Evolutionary conservation across 2,888 invertebrate genomes (phyloP).

Genomic region (Drosophila cognata): DNA sequence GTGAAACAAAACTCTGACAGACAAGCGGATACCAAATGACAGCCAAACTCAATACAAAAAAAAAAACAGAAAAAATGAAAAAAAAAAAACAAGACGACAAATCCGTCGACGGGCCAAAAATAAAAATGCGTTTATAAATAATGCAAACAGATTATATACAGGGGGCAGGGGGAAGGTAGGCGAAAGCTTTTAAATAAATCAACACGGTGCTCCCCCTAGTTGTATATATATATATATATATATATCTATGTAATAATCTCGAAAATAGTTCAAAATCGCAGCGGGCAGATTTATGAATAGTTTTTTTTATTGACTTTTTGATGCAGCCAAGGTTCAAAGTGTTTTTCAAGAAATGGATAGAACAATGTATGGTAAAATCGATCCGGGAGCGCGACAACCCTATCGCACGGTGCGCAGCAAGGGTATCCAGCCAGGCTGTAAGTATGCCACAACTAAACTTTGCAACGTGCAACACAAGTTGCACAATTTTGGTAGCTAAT

Average conservation of each 20-base stretch:
- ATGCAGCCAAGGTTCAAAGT: constrained; percentile 45
- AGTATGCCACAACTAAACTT: constrained; percentile 85
- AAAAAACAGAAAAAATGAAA: constrained; percentile 62
- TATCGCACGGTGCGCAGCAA: constrained; percentile 93
- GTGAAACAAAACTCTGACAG: constrained; percentile 38
- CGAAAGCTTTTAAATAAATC: constrained; percentile 56
- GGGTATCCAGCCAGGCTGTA: constrained; percentile 94
- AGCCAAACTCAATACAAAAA: constrained; percentile 66
- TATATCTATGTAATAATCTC: neutral
- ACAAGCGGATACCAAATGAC: constrained; percentile 63
- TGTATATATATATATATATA: neutral
- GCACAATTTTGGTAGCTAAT: neutral
- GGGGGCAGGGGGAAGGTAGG: neutral
- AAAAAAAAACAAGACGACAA: constrained; percentile 67
- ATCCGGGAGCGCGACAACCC: constrained; percentile 93
- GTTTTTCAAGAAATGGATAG: constrained; percentile 89
- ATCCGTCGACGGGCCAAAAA: constrained; percentile 73
- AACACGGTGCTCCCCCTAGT: constrained; percentile 13
- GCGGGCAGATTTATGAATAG: constrained; percentile 11
- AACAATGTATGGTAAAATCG: constrained; percentile 95
- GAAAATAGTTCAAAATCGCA: constrained; percentile 17
- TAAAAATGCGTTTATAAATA: constrained; percentile 77
- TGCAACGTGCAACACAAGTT: constrained; percentile 8
- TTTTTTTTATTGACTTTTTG: constrained; percentile 46
- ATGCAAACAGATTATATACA: constrained; percentile 55